Conservation (phyloP, 1,140 invertebrate species). For the Cataglyphis hispanica region DNA sequence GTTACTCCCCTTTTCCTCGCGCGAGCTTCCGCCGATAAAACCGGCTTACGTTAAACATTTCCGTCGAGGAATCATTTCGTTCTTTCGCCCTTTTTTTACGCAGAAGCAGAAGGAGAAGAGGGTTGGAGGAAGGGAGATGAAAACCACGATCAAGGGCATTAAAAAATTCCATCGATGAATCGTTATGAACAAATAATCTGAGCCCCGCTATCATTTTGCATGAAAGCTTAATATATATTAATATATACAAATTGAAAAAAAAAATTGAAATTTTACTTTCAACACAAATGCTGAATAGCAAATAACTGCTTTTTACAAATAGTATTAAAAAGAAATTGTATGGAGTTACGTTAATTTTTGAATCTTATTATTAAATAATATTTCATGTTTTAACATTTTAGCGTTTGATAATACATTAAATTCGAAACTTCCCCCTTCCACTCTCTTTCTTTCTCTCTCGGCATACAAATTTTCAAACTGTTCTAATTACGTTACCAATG, state of each 20-base stretch:
- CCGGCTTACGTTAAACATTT: conserved; percentile 55
- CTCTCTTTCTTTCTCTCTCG: no score
- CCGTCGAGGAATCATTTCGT: conserved; percentile 57
- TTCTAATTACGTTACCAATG: not conserved
- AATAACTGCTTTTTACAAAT: not conserved
- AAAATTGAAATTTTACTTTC: not conserved
- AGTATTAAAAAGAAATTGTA: not conserved
- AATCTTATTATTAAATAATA: not conserved
- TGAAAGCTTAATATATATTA: not conserved
- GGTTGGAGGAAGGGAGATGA: not conserved
- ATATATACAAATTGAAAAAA: not conserved
- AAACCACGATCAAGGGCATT: conserved; percentile 32
- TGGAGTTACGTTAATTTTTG: not conserved
- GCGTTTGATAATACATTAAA: not conserved
- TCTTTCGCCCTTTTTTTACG: conserved; percentile 41
- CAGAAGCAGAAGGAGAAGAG: not conserved
- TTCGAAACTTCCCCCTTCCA: not conserved
- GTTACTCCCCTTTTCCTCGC: conserved; percentile 61
- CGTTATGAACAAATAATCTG: not conserved
- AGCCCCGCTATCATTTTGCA: not conserved
- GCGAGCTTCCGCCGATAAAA: conserved; percentile 62
- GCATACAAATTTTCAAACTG: conserved; percentile 3
- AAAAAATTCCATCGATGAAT: conserved; percentile 6
- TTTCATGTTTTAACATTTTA: not conserved
- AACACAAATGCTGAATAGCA: not conserved